Evolutionary conservation across 2,113 vertebrate genomes (phyloP).

Genomic region (Brachyhypopomus occidentalis): DNA sequence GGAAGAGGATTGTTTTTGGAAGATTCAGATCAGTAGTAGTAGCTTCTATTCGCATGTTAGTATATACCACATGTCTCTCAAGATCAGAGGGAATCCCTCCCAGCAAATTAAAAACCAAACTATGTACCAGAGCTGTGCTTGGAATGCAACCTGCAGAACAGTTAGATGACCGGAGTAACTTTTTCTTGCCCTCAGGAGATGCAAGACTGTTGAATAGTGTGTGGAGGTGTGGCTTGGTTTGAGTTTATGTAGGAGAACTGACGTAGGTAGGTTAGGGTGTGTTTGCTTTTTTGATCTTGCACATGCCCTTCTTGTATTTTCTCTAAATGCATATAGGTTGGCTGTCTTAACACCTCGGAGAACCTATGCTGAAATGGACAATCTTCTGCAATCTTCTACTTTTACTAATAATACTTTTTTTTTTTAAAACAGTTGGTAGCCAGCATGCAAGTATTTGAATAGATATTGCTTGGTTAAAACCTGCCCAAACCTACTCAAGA

Average conservation of each 20-base stretch:
- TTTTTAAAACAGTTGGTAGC: background rate
- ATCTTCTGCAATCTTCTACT: background rate
- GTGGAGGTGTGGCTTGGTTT: conserved; percentile 14
- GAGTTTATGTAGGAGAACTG: background rate
- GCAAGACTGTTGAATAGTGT: conserved; percentile 29
- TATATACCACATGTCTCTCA: background rate
- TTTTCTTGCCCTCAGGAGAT: conserved; percentile 37
- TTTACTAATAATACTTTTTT: background rate
- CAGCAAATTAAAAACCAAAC: background rate
- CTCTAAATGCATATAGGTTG: background rate
- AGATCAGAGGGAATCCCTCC: background rate
- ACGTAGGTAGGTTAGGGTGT: background rate
- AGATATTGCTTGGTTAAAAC: background rate
- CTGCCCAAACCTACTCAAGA: too few species aligned
- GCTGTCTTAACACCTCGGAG: background rate
- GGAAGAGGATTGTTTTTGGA: background rate
- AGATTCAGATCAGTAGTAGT: background rate
- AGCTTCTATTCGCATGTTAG: background rate
- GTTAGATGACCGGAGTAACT: background rate
- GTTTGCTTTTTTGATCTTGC: background rate
- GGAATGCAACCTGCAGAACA: background rate
- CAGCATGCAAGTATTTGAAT: background rate
- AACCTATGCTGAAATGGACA: background rate
- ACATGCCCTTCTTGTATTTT: background rate
- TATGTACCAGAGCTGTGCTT: background rate